Percentiles rank a stretch among this genome's conserved stretches.
Conservation (phyloP, 1,140 invertebrate genomes). For the Gryllus bimaculatus region DNA sequence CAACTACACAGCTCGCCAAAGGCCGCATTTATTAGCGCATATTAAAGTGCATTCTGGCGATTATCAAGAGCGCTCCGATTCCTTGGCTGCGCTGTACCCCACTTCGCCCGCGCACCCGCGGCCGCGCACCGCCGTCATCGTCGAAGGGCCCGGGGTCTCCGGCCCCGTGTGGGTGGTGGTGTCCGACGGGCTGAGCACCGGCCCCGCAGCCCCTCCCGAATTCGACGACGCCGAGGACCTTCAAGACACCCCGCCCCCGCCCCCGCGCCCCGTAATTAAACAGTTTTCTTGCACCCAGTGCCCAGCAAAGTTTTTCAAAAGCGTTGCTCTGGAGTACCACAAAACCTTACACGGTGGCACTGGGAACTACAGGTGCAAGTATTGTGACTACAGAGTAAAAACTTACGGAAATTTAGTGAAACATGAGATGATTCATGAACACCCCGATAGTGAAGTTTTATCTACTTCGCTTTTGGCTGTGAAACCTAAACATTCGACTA, state of each 20-base stretch:
- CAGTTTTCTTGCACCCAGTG: constrained; percentile 52
- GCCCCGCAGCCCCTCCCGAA: background rate
- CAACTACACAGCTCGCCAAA: constrained; percentile 64
- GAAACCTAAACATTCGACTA: background rate
- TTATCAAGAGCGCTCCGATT: constrained; percentile 62
- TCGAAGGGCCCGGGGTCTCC: constrained; percentile 12
- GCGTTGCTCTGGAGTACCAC: constrained; percentile 61
- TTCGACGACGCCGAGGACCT: background rate
- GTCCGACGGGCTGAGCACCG: background rate
- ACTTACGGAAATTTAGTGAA: constrained; percentile 65
- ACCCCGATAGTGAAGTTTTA: background rate
- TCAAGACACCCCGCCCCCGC: constrained; percentile 19
- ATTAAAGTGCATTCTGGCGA: constrained; percentile 67
- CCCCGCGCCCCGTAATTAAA: constrained; percentile 22
- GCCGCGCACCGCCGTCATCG: constrained; percentile 41
- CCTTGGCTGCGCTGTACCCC: constrained; percentile 54
- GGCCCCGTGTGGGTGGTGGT: constrained; percentile 20
- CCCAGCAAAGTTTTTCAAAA: constrained; percentile 58
- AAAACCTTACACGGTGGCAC: constrained; percentile 57
- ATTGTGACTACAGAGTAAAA: constrained; percentile 74
- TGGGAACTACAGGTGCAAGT: constrained; percentile 62
- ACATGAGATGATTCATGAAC: constrained; percentile 53
- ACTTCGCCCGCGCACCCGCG: constrained; percentile 49
- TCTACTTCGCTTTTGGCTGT: background rate
- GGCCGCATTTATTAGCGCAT: constrained; percentile 60